These are phyloP conservation scores for Pentalonia nigronervosa DNA, from an alignment of 1,140 invertebrate genomes.

Conservation along the genomic window DNA sequence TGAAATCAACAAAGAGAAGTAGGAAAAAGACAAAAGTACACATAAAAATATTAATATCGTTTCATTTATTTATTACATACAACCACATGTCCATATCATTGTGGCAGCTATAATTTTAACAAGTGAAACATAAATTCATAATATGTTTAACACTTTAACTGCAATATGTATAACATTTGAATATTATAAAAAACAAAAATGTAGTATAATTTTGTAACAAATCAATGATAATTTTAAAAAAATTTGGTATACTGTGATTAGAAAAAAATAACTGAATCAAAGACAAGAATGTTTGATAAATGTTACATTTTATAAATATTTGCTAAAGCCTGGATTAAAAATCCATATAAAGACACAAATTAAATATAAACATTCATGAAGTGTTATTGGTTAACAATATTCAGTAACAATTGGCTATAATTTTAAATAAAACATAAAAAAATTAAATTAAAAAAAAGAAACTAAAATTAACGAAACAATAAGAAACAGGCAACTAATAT, in stretches of 20 bases:
- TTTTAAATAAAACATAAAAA: constrained; percentile 39
- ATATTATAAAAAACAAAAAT: constrained; percentile 14
- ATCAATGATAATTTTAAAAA: constrained; percentile 22
- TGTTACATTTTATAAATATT: background rate
- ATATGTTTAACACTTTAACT: background rate
- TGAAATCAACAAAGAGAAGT: background rate
- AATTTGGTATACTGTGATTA: constrained; percentile 5
- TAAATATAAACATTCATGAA: background rate
- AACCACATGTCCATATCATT: background rate
- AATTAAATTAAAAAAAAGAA: constrained; percentile 1
- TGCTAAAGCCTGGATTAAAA: background rate
- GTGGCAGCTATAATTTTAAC: background rate
- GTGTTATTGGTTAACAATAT: constrained; percentile 9
- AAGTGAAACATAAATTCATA: background rate
- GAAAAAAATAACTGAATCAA: constrained; percentile 26
- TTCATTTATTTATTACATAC: constrained; percentile 11
- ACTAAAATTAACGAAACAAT: background rate
- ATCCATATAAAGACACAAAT: background rate
- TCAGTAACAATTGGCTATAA: constrained; percentile 39
- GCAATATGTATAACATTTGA: background rate
- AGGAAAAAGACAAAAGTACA: background rate
- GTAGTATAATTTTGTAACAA: constrained; percentile 37
- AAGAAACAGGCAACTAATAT: constrained; percentile 44
- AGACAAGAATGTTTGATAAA: background rate
- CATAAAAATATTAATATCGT: background rate